Conservation (phyloP, 2,113 vertebrate species). For the Sterna hirundo region DNA sequence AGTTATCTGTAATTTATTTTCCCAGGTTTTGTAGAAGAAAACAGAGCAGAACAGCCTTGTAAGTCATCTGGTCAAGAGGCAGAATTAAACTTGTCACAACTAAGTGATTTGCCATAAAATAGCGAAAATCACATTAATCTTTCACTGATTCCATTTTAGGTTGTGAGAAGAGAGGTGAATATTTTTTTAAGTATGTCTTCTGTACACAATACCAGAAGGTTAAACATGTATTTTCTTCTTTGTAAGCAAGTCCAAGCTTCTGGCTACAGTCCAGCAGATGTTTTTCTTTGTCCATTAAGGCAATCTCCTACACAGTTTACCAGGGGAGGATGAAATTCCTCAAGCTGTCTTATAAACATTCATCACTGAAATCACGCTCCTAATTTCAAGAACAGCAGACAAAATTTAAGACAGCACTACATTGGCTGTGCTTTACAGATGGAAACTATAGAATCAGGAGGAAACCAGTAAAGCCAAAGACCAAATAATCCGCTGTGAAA, state of each 20-base stretch:
- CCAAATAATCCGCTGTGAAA: conserved; percentile 13
- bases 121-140: not conserved
- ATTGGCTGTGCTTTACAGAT: not conserved
- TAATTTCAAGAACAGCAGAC: conserved; percentile 58
- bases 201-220: conserved; percentile 26
- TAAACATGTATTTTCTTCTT: not conserved
- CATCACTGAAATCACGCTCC: conserved; percentile 43
- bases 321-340: conserved; percentile 74
- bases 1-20: not conserved
- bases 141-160: not conserved
- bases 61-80: not conserved
- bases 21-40: not conserved
- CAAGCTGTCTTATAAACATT: conserved; percentile 68
- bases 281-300: conserved; percentile 67
- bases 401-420: conserved; percentile 27
- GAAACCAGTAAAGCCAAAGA: conserved; percentile 10
- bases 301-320: conserved; percentile 69
- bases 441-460: not conserved
- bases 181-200: not conserved
- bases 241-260: conserved; percentile 49
- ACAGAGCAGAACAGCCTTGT: not conserved
- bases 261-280: conserved; percentile 63
- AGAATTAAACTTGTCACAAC: conserved; percentile 32
- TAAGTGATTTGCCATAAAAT: conserved; percentile 9
- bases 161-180: not conserved